Percentiles rank a stretch among this genome's conserved stretches.
These are phyloP conservation scores for Vulpes lagopus DNA, from an alignment of 2,113 vertebrate species.

Conservation along the genomic window DNA sequence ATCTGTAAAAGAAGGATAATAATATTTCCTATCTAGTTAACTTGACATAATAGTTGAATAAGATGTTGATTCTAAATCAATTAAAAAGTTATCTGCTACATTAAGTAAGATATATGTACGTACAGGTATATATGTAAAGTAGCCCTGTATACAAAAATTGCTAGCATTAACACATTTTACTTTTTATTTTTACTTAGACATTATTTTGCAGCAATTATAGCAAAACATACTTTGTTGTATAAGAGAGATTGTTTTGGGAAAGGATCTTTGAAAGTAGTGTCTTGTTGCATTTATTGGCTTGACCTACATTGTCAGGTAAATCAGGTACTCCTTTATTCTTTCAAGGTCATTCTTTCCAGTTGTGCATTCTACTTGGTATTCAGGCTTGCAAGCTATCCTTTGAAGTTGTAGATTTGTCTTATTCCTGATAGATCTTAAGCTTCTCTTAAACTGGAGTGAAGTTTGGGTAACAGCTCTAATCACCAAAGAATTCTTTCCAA, in stretches of 20 bases:
- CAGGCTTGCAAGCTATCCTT: conserved; percentile 71
- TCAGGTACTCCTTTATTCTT: conserved; percentile 62
- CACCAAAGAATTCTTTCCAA: conserved; percentile 80
- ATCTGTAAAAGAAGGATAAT: not conserved
- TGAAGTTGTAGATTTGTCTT: conserved; percentile 80
- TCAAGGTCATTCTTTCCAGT: conserved; percentile 75
- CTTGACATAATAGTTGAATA: not conserved
- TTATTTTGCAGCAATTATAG: not conserved
- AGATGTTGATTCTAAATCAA: not conserved
- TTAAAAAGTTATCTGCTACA: not conserved
- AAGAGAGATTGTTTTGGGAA: conserved; percentile 53
- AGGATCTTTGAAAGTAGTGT: not conserved
- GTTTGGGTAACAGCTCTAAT: conserved; percentile 78
- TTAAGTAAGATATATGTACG: not conserved
- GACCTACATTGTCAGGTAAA: conserved; percentile 69
- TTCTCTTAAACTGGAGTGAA: conserved; percentile 82
- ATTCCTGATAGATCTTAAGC: conserved; percentile 80
- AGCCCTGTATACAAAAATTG: not conserved
- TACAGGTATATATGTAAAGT: not conserved
- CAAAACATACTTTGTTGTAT: conserved; percentile 23
- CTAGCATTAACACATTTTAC: not conserved
- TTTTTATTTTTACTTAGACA: not conserved
- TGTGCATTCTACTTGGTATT: conserved; percentile 72
- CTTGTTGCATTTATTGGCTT: conserved; percentile 52
- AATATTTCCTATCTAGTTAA: not conserved